Evolutionary conservation across 2,888 invertebrate species (phyloP), one percentile per base, ranked within the genome.

Genomic region (Liposcelis brunnea): DNA sequence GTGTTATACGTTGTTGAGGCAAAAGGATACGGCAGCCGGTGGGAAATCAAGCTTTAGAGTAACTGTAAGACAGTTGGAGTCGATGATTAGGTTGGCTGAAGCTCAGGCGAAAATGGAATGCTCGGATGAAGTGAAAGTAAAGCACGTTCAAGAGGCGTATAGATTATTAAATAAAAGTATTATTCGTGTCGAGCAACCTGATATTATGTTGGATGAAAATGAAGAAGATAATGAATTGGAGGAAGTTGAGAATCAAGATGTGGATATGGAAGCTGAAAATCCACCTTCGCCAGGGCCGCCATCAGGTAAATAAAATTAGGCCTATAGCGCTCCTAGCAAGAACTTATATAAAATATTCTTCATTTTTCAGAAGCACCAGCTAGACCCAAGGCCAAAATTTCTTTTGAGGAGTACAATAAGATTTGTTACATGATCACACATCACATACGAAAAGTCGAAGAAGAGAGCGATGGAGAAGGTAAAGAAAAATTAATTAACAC

Each of bases 91-190:
- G 10, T 71, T 99, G 18, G 85, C 95, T 0, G 98, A 99, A 68
- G 94, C 85, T 19, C 80, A 94, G 75, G 95, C 98, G 44, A 80
- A 93, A 63, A 75, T 99, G 72, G 86, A 95, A 64, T 97, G 95
- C 63, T 79, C 80, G 52, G 89, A 91, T 44, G 81, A 84, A 59
- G 94, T 73, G 53, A 53, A 77, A 3, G 70, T 77, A 0, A 77
- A 76, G 33, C 97, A 98, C 59, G 97, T 97, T 0, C 78, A 80
- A 56, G 95, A 95, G 66, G 90, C 91, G 0, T 84, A 77, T 61
- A 72, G 86, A 40, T 70, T 98, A 49, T 67, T 98, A 26, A 95
- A 93, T 64, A 94, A 94, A 58, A 94, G 94, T 0, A 94, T 97
- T 51, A 90, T 97, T 52, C 75, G 95, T 33, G 94, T 98, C 14